Percentiles rank a stretch among this genome's conserved stretches.
These are phyloP conservation scores for Ochotona princeps DNA, from an alignment of 2,113 vertebrate genomes.

Conservation along the genomic window DNA sequence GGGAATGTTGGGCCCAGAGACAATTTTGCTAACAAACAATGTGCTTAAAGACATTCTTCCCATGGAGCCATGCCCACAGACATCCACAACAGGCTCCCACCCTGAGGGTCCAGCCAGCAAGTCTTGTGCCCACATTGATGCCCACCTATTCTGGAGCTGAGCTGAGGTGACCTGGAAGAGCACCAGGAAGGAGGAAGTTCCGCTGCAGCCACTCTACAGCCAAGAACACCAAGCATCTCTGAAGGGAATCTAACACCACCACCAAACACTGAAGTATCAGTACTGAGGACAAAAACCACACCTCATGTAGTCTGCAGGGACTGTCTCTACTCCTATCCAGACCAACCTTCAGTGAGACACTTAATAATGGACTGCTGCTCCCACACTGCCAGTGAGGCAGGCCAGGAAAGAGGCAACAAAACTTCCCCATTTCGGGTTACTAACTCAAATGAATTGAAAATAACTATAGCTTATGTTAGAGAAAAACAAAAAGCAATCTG, in stretches of 20 bases:
- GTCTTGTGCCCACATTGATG: neutral
- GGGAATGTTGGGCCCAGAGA: neutral
- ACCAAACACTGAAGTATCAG: neutral
- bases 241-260: neutral
- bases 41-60: neutral
- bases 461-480: slow-evolving; percentile 14
- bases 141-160: neutral
- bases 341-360: neutral
- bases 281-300: neutral
- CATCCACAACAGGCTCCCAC: neutral
- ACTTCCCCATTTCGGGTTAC: slow-evolving; percentile 5
- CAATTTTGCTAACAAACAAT: neutral
- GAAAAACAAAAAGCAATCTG: neutral
- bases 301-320: neutral
- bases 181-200: neutral
- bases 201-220: neutral
- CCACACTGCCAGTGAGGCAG: neutral
- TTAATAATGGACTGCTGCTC: neutral
- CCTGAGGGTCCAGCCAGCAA: neutral
- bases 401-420: neutral
- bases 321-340: neutral
- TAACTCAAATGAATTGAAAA: slow-evolving; percentile 20
- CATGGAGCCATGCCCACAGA: neutral
- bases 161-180: neutral
- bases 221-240: neutral